These are phyloP conservation scores for Promerops cafer DNA, from an alignment of 2,113 vertebrate species.

Conservation along the genomic window DNA sequence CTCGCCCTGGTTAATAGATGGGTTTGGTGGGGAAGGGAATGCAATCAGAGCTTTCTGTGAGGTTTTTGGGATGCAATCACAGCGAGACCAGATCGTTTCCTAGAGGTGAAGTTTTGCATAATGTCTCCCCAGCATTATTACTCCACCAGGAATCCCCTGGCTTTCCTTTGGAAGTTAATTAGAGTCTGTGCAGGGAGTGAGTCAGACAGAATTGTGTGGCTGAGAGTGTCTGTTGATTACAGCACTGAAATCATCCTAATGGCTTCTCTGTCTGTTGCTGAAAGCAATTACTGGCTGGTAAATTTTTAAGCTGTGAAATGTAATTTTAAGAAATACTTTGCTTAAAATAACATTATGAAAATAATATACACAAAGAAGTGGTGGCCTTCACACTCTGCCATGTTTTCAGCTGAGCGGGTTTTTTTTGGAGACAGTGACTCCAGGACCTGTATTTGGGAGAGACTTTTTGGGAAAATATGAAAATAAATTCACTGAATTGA, in stretches of 20 bases:
- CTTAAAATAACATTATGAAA: background rate
- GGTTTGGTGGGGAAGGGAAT: background rate
- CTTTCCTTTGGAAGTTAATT: slow-evolving; percentile 42
- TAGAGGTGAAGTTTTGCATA: slow-evolving; percentile 21
- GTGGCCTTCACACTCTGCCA: accelerated
- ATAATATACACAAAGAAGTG: background rate
- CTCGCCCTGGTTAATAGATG: background rate
- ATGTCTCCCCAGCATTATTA: background rate
- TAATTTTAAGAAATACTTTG: slow-evolving; percentile 6
- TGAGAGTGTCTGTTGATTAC: slow-evolving; percentile 13
- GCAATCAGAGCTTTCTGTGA: background rate
- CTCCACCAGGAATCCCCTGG: background rate
- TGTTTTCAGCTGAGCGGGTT: accelerated
- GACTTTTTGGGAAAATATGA: background rate
- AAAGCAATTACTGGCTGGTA: slow-evolving; percentile 34
- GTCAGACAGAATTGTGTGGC: background rate
- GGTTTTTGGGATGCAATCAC: background rate
- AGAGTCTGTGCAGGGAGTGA: slow-evolving; percentile 32
- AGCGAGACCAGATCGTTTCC: background rate
- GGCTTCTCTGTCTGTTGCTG: background rate
- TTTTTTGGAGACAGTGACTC: background rate
- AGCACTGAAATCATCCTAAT: slow-evolving; percentile 13
- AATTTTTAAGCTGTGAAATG: background rate
- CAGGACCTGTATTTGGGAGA: background rate
- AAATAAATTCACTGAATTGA: background rate